phyloP scores from a whole-genome alignment of 1,140 invertebrate species.

The Melipona quadrifasciata region DNA sequence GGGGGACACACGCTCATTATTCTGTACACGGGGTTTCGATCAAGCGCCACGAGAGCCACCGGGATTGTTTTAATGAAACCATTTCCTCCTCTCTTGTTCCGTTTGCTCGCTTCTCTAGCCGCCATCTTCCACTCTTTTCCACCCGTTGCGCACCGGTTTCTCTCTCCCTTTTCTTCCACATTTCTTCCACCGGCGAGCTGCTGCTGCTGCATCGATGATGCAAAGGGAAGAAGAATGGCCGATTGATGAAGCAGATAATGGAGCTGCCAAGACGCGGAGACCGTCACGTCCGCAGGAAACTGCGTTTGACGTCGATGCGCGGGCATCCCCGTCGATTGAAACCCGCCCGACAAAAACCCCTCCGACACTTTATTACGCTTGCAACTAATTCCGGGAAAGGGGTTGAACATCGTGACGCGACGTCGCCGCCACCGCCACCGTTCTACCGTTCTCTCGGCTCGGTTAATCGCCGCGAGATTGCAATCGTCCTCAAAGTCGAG shows the following conservation, averaged over 20 bases:
- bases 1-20: constrained; percentile 69
- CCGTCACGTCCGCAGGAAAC: constrained; percentile 60
- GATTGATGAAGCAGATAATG: constrained; percentile 68
- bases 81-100: constrained; percentile 61
- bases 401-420: not conserved
- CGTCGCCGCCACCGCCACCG: not conserved
- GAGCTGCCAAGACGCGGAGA: constrained; percentile 66
- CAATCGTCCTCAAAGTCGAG: not conserved
- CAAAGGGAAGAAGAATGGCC: constrained; percentile 59
- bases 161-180: not conserved
- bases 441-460: not conserved
- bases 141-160: not conserved
- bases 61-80: constrained; percentile 74
- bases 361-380: constrained; percentile 52
- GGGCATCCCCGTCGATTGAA: constrained; percentile 51
- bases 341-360: constrained; percentile 54
- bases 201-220: constrained; percentile 31
- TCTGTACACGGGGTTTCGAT: constrained; percentile 71
- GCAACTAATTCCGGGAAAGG: not conserved
- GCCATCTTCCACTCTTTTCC: constrained; percentile 51
- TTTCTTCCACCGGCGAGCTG: not conserved
- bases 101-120: constrained; percentile 17
- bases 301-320: constrained; percentile 23
- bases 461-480: constrained; percentile 17
- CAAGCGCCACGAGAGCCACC: constrained; percentile 61